Conservation (phyloP, 2,113 vertebrate species). For the Eubucco bourcierii region DNA sequence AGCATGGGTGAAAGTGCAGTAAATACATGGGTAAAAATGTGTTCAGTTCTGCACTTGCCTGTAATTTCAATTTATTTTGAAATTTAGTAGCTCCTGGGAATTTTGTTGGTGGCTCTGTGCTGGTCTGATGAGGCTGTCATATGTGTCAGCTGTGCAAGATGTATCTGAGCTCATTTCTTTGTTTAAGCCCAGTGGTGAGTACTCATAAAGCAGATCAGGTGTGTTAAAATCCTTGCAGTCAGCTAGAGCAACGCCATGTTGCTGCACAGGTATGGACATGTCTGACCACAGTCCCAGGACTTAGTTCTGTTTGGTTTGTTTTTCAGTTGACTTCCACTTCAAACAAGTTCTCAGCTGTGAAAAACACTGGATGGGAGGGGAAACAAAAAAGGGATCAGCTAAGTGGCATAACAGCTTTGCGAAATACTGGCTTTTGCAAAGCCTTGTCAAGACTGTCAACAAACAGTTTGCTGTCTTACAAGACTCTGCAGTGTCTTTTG, state of each 20-base stretch:
- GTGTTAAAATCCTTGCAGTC: background rate
- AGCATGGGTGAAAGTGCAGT: background rate
- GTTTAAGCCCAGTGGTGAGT: conserved; percentile 20
- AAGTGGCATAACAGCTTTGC: conserved; percentile 71
- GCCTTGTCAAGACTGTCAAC: conserved; percentile 62
- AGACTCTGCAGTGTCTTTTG: background rate
- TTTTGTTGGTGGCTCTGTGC: background rate
- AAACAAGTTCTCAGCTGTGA: conserved; percentile 70
- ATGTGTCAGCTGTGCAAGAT: background rate
- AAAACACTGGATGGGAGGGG: conserved; percentile 57
- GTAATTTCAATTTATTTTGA: background rate
- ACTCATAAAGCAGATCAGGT: conserved; percentile 5
- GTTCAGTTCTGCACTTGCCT: background rate
- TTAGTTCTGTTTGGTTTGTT: conserved; percentile 38
- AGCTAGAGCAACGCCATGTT: conserved; percentile 62
- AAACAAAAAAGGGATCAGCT: conserved; percentile 36
- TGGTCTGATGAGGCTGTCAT: background rate
- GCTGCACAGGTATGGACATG: conserved; percentile 68
- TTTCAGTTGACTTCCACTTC: conserved; percentile 62
- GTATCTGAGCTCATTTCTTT: background rate
- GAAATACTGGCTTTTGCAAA: conserved; percentile 72
- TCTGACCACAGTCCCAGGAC: conserved; percentile 50
- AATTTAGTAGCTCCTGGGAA: background rate
- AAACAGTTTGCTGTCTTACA: conserved; percentile 38
- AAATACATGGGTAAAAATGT: background rate